Percentiles rank a stretch among this genome's conserved stretches.
Conservation (phyloP, 2,888 invertebrate genomes). For the Conomelus anceps region DNA sequence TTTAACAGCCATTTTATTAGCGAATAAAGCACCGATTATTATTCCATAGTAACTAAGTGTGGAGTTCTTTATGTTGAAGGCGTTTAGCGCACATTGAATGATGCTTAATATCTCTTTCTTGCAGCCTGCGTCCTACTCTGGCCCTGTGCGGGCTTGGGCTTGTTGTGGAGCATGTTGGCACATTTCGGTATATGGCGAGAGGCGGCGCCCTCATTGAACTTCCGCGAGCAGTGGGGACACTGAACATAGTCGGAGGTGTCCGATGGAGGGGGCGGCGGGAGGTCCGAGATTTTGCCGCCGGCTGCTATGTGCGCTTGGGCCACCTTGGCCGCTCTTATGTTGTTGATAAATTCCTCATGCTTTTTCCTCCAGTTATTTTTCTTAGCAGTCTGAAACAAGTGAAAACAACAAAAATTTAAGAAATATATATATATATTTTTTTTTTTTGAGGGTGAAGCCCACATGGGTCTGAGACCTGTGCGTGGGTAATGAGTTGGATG, state of each 20-base stretch:
- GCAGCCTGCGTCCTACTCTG: background rate
- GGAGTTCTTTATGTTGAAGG: too few species aligned
- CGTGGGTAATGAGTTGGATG: too few species aligned
- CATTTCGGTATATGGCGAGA: conserved; percentile 91
- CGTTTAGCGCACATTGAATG: too few species aligned
- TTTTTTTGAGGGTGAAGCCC: too few species aligned
- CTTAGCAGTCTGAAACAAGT: conserved; percentile 22
- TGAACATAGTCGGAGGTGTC: conserved; percentile 74
- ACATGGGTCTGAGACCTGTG: too few species aligned
- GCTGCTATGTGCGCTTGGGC: conserved; percentile 70
- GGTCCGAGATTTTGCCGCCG: conserved; percentile 79
- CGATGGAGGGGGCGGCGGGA: conserved; percentile 84
- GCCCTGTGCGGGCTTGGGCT: conserved; percentile 49
- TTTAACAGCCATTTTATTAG: too few species aligned
- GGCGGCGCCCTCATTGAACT: conserved; percentile 78
- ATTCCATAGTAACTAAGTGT: background rate
- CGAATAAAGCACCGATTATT: background rate
- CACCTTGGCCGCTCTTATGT: conserved; percentile 84
- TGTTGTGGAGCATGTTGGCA: conserved; percentile 73
- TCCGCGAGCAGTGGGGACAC: conserved; percentile 81
- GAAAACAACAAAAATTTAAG: background rate
- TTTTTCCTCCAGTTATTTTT: conserved; percentile 82
- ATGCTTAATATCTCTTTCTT: background rate
- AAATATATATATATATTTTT: too few species aligned
- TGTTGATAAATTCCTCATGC: conserved; percentile 87